Evolutionary conservation across 2,113 vertebrate genomes (phyloP).

Genomic region (Epinephelus cyanopodus): DNA sequence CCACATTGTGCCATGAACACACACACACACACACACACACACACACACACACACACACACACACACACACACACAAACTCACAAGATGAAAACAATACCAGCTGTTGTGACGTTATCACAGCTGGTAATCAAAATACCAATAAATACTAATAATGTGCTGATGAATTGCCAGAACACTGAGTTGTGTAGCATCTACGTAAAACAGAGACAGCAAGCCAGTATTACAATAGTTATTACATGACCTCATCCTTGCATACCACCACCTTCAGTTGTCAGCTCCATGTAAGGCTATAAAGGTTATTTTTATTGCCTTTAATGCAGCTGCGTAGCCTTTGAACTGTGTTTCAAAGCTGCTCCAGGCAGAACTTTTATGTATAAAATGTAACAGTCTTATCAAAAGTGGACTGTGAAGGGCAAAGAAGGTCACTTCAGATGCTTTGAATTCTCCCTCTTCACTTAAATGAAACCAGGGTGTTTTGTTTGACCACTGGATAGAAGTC

Average conservation of each 20-base stretch:
- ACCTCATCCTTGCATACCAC: slow-evolving; percentile 10
- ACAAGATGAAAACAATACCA: too few species aligned
- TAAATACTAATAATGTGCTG: neutral
- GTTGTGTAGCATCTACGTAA: neutral
- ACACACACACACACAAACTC: too few species aligned
- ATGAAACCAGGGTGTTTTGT: neutral
- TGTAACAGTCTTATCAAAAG: slow-evolving; percentile 24
- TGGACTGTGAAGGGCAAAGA: slow-evolving; percentile 23
- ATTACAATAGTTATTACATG: neutral
- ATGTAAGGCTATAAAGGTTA: neutral
- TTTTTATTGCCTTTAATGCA: neutral
- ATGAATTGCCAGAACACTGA: neutral
- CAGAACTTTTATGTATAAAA: neutral
- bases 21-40: too few species aligned
- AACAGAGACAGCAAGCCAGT: neutral
- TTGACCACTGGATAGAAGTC: neutral
- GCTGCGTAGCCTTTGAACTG: slow-evolving; percentile 5
- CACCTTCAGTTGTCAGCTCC: neutral
- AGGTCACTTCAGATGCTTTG: neutral
- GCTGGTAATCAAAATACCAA: too few species aligned
- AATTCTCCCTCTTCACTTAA: neutral
- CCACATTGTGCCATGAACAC: too few species aligned
- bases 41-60: too few species aligned
- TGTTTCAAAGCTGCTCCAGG: slow-evolving; percentile 4
- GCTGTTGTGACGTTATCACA: too few species aligned